A percentile compares a stretch with the other conserved stretches of the same genome.
phyloP scores from a whole-genome alignment of 1,140 invertebrate genomes.

The Brachionus sp. region DNA sequence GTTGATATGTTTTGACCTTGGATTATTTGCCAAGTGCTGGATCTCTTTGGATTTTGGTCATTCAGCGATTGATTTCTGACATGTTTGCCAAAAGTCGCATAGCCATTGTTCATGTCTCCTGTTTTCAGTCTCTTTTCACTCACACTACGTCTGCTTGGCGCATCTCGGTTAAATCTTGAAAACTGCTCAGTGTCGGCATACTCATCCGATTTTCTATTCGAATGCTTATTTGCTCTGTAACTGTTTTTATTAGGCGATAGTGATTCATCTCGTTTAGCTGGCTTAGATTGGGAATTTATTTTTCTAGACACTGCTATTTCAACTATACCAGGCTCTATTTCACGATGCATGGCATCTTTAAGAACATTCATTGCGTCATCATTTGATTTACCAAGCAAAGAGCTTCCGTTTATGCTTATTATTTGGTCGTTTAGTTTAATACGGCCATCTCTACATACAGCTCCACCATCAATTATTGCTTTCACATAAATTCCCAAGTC shows the following conservation, averaged over 20 bases:
- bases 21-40: neutral
- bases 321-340: neutral
- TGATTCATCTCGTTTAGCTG: neutral
- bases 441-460: constrained; percentile 65
- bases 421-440: constrained; percentile 3
- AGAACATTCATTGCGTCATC: constrained; percentile 20
- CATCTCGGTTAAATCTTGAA: constrained; percentile 42
- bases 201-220: neutral
- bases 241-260: neutral
- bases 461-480: constrained; percentile 87
- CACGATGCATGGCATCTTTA: constrained; percentile 12
- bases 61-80: constrained; percentile 12
- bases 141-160: constrained; percentile 37
- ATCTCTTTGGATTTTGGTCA: neutral
- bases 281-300: neutral
- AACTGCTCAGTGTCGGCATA: neutral
- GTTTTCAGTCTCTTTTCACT: constrained; percentile 10
- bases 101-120: neutral
- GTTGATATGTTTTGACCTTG: neutral
- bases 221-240: neutral
- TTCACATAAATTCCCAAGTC: constrained; percentile 97
- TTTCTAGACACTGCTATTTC: constrained; percentile 11
- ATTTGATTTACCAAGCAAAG: constrained; percentile 12
- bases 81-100: neutral
- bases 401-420: constrained; percentile 23